Percentiles rank a stretch among this genome's conserved stretches.
These are phyloP conservation scores for Chelmon rostratus DNA, from an alignment of 2,797 vertebrate species.

Conservation along the genomic window DNA sequence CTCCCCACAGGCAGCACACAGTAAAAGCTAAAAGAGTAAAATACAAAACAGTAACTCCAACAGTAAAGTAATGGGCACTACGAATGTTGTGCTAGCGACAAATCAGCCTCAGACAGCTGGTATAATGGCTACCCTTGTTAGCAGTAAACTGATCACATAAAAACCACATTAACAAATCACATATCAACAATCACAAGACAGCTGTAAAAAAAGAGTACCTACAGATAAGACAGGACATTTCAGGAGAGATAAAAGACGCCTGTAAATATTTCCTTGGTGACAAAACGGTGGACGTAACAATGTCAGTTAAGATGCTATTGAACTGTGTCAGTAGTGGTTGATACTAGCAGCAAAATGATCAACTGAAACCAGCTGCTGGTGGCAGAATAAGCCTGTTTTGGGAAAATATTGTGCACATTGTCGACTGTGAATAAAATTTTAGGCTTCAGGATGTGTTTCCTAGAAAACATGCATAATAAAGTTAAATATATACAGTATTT, in stretches of 20 bases:
- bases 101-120: constrained; percentile 1
- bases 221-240: background rate
- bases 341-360: background rate
- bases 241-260: background rate
- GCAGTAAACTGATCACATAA: constrained; percentile 10
- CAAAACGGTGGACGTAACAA: background rate
- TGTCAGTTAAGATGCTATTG: background rate
- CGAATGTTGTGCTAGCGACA: background rate
- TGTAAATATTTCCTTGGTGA: background rate
- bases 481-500: too few species aligned
- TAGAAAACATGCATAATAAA: background rate
- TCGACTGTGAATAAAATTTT: background rate
- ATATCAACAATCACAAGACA: constrained; percentile 13
- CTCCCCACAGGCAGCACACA: background rate
- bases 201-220: background rate
- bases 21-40: background rate
- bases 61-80: background rate
- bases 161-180: constrained; percentile 8
- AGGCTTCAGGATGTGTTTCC: too few species aligned
- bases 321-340: background rate
- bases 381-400: background rate
- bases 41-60: background rate
- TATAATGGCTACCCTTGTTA: background rate
- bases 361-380: background rate
- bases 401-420: background rate